These are phyloP conservation scores for Malacoctenus gilli DNA, from an alignment of 2,797 vertebrate species.

Conservation along the genomic window DNA sequence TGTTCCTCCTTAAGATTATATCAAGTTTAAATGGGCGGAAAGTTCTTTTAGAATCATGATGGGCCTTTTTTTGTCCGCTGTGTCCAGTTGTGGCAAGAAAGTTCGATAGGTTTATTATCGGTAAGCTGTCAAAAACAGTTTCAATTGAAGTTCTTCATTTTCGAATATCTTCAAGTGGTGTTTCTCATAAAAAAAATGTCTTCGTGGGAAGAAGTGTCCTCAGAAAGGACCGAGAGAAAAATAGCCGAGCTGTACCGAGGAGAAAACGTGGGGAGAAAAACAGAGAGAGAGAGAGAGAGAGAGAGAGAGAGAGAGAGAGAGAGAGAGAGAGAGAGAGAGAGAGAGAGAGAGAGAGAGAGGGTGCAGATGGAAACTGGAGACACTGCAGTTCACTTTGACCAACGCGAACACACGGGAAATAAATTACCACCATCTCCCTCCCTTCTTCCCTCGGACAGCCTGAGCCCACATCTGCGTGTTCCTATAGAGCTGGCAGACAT, in stretches of 20 bases:
- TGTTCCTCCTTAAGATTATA: constrained; percentile 29
- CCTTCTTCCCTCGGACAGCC: constrained; percentile 29
- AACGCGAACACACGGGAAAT: constrained; percentile 76
- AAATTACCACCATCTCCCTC: constrained; percentile 65
- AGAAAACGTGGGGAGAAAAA: constrained; percentile 34
- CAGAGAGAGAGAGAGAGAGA: constrained; percentile 26
- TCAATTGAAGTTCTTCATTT: too few species aligned
- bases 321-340: constrained; percentile 27
- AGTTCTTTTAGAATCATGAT: too few species aligned
- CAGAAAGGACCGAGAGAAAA: constrained; percentile 2
- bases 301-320: constrained; percentile 26
- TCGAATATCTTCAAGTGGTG: background rate
- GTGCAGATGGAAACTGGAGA: constrained; percentile 67
- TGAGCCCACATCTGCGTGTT: constrained; percentile 74
- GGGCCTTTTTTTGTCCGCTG: too few species aligned
- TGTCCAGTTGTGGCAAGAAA: too few species aligned
- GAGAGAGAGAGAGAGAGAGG: constrained; percentile 24
- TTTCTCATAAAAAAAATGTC: background rate
- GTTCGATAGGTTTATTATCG: too few species aligned
- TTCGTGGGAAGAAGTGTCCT: background rate
- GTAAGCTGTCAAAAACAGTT: too few species aligned
- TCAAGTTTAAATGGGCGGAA: constrained; percentile 29
- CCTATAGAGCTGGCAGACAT: constrained; percentile 67
- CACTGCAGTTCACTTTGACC: constrained; percentile 61
- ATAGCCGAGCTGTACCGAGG: constrained; percentile 9